Evolutionary conservation across 1,140 invertebrate genomes (phyloP), one percentile per base, ranked within the genome.

Genomic region (Eumeta japonica): DNA sequence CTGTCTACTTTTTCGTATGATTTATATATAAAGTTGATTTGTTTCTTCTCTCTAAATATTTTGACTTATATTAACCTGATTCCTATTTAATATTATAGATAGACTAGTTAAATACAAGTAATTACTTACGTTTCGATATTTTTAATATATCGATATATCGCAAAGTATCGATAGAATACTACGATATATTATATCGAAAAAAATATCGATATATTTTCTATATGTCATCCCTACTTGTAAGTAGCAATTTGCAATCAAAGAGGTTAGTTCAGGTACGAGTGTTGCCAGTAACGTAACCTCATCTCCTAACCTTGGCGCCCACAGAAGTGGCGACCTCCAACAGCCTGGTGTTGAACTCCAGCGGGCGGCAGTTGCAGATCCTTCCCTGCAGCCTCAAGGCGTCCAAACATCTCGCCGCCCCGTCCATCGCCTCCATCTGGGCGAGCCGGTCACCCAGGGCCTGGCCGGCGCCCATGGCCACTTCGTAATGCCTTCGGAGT

Each of bases 361-460:
- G 70, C 3, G 88, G 87, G 19, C 87, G 78, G 61, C 88, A 90
- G 63, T 89, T 89, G 64, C 88, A 90, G 46, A 90, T 90, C 57
- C 88, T 85, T 52, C 87, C 86, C 48, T 90, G 87, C 9, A 87
- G 46, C 3, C 88, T 75, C 3, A 90, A 62, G 2, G 84, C 84
- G 58, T 90, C 88, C 18, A 90, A 65, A 50, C 88, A 90, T 17
- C 86, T 72, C 0, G 88, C 88, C 0, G 86, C 87, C 1, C 88
- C 88, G 51, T 90, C 88, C 88, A 90, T 90, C 0, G 87, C 87
- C 58, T 90, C 88, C 87, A 90, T 90, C 59, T 90, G 88, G 28
- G 87, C 87, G 35, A 90, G 77, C 0, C 88, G 78, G 67, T 90
- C 88, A 2, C 87, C 87, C 47, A 89, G 81, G 0, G 83, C 80